Evolutionary conservation across 1,140 invertebrate genomes (phyloP).

Genomic region (Nilaparvata lugens): DNA sequence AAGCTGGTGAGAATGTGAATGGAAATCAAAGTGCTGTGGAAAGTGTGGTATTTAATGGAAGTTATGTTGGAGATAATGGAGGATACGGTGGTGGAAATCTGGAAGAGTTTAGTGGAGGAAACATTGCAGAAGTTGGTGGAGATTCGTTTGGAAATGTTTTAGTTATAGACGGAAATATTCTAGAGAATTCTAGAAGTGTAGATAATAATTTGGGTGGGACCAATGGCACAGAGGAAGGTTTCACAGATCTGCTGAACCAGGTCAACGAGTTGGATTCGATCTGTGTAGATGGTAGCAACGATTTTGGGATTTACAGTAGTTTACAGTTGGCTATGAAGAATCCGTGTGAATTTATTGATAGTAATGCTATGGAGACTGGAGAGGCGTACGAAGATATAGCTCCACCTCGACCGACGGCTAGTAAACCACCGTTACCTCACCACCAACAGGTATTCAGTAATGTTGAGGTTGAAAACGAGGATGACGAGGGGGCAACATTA

Average conservation of each 20-base stretch:
- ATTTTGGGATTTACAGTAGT: slow-evolving; percentile 54
- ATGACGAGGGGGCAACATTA: slow-evolving; percentile 39
- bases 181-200: too few relatives aligned
- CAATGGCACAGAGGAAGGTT: slow-evolving; percentile 28
- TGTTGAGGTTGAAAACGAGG: slow-evolving; percentile 17
- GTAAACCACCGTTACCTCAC: slow-evolving; percentile 33
- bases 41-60: too few relatives aligned
- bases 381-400: slow-evolving; percentile 43
- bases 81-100: too few relatives aligned
- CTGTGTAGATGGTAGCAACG: slow-evolving; percentile 9
- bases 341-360: slow-evolving; percentile 50
- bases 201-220: too few relatives aligned
- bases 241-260: slow-evolving; percentile 34
- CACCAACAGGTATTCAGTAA: slow-evolving; percentile 16
- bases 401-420: slow-evolving; percentile 33
- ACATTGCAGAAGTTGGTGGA: too few relatives aligned
- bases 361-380: slow-evolving; percentile 36
- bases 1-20: slow-evolving; percentile 10
- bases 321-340: slow-evolving; percentile 80
- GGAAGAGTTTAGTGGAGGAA: too few relatives aligned
- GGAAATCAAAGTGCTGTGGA: too few relatives aligned
- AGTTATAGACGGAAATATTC: too few relatives aligned
- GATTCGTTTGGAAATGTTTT: too few relatives aligned
- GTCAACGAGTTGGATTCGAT: slow-evolving; percentile 24
- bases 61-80: too few relatives aligned